Evolutionary conservation across 2,888 invertebrate genomes (phyloP).

Genomic region (Empis stercorea): DNA sequence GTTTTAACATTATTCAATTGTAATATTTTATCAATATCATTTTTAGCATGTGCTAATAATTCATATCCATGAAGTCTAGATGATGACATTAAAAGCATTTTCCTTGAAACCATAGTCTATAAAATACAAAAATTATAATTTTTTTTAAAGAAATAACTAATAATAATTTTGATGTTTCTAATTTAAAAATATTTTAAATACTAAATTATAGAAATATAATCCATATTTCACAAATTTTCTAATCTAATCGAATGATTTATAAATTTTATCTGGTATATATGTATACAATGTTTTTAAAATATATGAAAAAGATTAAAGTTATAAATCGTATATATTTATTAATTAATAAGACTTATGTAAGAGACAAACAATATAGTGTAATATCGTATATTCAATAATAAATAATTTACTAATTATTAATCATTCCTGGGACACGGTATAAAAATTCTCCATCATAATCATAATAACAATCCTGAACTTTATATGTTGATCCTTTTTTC

Average conservation of each 20-base stretch:
- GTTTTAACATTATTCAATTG: constrained; percentile 48
- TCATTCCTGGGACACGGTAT: constrained; percentile 63
- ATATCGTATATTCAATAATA: neutral
- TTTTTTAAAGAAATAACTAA: neutral
- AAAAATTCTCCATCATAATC: constrained; percentile 68
- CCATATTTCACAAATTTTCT: neutral
- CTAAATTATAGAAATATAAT: too few species aligned
- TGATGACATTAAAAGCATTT: constrained; percentile 48
- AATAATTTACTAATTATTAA: neutral
- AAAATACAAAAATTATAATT: neutral
- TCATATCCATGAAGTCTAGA: constrained; percentile 54
- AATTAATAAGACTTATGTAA: too few species aligned
- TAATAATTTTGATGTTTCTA: too few species aligned
- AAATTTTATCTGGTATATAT: neutral
- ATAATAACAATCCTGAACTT: constrained; percentile 67
- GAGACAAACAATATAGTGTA: too few species aligned
- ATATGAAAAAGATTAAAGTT: neutral
- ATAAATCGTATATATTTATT: too few species aligned
- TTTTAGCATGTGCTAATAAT: constrained; percentile 52
- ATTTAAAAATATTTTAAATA: too few species aligned
- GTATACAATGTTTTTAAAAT: neutral
- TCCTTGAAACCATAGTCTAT: neutral
- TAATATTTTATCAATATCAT: constrained; percentile 48
- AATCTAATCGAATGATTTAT: neutral
- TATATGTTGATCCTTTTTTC: constrained; percentile 53